Evolutionary conservation across 2,888 invertebrate genomes (phyloP), one percentile per base, ranked within the genome.

Genomic region (Hesperia comma): DNA sequence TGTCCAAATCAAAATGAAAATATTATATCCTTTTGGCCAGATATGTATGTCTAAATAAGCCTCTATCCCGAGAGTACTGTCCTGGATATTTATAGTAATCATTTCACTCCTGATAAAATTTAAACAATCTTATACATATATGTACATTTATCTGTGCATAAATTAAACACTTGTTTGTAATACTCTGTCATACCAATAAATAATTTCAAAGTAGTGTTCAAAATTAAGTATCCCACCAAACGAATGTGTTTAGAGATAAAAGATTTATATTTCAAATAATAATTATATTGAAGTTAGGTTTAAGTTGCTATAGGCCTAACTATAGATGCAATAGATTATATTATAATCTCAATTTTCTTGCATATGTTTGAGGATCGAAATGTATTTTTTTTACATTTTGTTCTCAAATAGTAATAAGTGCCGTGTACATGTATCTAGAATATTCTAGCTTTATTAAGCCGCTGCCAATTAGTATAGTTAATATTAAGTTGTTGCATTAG

Each of bases 171-270:
- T 43, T 6, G 3, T 37, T 37, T 0, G 2, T 37, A 8, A 37
- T 43, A 15, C 19, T 19, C 8, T 49, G 49, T 17, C 19, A 49
- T n/a, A 49, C 49, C 12, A 10, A 0, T 19, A 49, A 49, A 21
- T 46, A 21, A 2, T 17, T 63, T 55, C 26, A 7, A 41, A 37
- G 53, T 54, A 54, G 21, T 56, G 61, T 73, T 73, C 68, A 70
- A 75, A 73, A 76, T 72, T 74, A 68, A 70, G 67, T 68, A 72
- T 76, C 77, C 77, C 77, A 77, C 77, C 77, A 73, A 71, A 68
- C 56, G 26, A 21, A 21, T 61, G 33, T 63, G 57, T 57, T 56
- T 56, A 63, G 63, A 21, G 57, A 46, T 40, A 21, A 26, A 37
- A 33, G n/a, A 21, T 1, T 58, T 46, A n/a, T n/a, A n/a, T 58